These are phyloP conservation scores for Syrista parreyssii DNA, from an alignment of 2,888 invertebrate species.

Conservation along the genomic window DNA sequence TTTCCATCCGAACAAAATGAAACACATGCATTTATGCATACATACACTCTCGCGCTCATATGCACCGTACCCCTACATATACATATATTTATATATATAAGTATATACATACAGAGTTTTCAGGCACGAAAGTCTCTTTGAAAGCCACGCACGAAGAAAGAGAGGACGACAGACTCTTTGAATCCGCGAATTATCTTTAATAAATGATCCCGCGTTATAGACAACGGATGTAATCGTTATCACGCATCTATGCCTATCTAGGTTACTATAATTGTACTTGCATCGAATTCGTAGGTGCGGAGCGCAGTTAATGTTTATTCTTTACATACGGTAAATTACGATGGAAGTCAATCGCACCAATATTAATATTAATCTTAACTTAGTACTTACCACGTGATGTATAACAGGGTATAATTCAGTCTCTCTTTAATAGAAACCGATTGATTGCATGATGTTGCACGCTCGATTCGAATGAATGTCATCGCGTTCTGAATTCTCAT, in stretches of 20 bases:
- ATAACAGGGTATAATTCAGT: neutral
- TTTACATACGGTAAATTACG: neutral
- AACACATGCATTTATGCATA: no score
- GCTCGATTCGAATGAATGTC: neutral
- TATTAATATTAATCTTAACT: neutral
- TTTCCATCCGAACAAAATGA: no score
- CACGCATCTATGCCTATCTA: neutral
- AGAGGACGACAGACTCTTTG: neutral
- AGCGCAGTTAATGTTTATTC: neutral
- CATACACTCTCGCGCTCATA: no score
- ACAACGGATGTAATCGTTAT: neutral
- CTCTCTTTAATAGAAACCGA: slow-evolving; percentile 8
- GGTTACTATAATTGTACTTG: slow-evolving; percentile 31
- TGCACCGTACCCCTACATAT: no score
- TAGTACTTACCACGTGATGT: neutral
- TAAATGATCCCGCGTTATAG: neutral
- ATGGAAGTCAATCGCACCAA: neutral
- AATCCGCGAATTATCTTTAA: neutral
- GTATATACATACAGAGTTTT: neutral
- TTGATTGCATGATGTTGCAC: neutral
- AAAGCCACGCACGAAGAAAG: neutral
- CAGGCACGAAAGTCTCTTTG: neutral
- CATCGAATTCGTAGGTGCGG: slow-evolving; percentile 23
- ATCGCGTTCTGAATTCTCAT: neutral
- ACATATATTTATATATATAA: neutral